Percentiles rank a stretch among this genome's conserved stretches.
Evolutionary conservation across 2,797 vertebrate genomes (phyloP).

Genomic region (Pterois miles): DNA sequence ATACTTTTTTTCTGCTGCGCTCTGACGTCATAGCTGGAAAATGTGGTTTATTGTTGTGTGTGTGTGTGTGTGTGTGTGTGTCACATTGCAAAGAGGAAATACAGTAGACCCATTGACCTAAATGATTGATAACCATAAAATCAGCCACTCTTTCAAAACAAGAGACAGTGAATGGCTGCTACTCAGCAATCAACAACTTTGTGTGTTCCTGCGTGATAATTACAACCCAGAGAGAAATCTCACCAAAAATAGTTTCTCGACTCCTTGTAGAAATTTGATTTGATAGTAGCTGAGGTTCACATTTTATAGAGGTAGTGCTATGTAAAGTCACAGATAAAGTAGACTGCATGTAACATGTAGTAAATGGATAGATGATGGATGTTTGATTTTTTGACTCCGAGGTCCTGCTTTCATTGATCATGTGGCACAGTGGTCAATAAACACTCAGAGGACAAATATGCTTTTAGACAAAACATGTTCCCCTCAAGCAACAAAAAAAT

Average conservation of each 20-base stretch:
- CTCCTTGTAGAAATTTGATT: constrained; percentile 21
- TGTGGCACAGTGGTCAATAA: constrained; percentile 53
- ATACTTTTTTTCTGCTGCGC: constrained; percentile 1
- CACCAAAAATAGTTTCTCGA: constrained; percentile 61
- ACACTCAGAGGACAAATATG: constrained; percentile 54
- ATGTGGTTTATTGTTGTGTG: background rate
- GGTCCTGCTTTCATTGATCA: constrained; percentile 58
- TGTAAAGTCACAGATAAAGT: constrained; percentile 8
- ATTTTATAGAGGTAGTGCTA: background rate
- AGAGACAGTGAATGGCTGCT: constrained; percentile 66
- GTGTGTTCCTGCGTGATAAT: constrained; percentile 62
- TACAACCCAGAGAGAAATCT: constrained; percentile 58
- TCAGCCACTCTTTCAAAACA: constrained; percentile 74
- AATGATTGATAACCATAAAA: constrained; percentile 76
- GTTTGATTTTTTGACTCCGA: constrained; percentile 3
- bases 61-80: background rate
- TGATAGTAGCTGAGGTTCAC: constrained; percentile 2
- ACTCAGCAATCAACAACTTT: constrained; percentile 81
- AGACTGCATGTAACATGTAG: constrained; percentile 7
- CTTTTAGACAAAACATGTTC: constrained; percentile 51
- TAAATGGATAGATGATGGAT: constrained; percentile 21
- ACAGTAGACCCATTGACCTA: constrained; percentile 36
- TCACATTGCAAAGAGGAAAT: background rate
- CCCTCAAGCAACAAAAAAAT: constrained; percentile 32
- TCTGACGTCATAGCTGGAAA: constrained; percentile 1